Conservation (phyloP, 2,888 invertebrate genomes). For the Antheraea yamamai region DNA sequence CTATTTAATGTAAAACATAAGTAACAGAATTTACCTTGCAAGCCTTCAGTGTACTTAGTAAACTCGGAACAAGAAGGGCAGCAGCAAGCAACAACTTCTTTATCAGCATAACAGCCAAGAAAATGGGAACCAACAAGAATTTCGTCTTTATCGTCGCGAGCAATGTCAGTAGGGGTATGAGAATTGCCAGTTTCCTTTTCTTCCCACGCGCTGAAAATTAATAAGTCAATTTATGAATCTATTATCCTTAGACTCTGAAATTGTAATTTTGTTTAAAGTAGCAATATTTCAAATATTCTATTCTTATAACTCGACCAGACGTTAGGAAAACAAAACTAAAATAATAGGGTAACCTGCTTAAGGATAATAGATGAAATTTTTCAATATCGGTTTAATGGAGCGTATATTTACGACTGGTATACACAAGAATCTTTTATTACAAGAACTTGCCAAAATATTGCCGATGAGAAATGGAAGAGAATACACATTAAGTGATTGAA, state of each 20-base stretch:
- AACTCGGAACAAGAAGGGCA: conserved; percentile 82
- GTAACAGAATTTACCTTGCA: conserved; percentile 67
- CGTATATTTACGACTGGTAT: not conserved
- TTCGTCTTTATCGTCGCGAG: conserved; percentile 81
- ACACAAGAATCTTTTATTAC: not conserved
- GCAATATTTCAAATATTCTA: not conserved
- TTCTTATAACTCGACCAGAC: too few relatives aligned
- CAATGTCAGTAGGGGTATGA: conserved; percentile 78
- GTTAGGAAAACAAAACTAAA: not conserved
- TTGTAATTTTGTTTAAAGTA: not conserved
- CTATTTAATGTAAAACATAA: not conserved
- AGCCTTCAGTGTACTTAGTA: conserved; percentile 81
- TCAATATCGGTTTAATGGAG: not conserved
- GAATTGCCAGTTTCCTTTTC: conserved; percentile 76
- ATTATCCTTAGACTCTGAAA: not conserved
- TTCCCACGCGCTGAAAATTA: conserved; percentile 72
- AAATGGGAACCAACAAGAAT: conserved; percentile 82
- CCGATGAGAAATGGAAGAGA: not conserved
- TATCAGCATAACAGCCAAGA: conserved; percentile 84
- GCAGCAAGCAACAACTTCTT: conserved; percentile 85
- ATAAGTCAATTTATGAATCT: not conserved
- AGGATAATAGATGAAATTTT: not conserved
- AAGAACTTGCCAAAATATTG: not conserved
- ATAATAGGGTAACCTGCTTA: not conserved
- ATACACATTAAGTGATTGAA: not conserved